Percentiles rank a stretch among this genome's conserved stretches.
Conservation (phyloP, 2,888 invertebrate species). For the Seira sanloemensis region DNA sequence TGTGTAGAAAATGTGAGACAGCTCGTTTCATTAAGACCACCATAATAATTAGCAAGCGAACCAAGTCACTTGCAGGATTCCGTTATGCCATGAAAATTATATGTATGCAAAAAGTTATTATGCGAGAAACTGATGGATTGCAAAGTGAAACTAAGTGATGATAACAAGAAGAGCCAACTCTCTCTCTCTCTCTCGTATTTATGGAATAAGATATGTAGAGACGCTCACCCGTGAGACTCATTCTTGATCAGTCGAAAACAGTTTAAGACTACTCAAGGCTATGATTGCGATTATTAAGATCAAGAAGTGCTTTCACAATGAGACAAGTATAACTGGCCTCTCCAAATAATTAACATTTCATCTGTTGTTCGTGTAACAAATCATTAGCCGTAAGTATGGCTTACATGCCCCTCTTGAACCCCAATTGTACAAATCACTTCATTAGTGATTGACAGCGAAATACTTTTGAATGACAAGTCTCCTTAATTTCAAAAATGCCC, state of each 20-base stretch:
- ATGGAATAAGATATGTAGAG: too few species aligned
- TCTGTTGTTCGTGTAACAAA: background rate
- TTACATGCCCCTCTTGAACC: background rate
- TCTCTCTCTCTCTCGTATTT: too few species aligned
- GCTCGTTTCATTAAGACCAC: background rate
- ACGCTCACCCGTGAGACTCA: too few species aligned
- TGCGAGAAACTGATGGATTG: background rate
- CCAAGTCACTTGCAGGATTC: background rate
- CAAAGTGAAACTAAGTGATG: background rate
- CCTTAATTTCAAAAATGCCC: background rate
- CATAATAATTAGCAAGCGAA: background rate
- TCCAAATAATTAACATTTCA: background rate
- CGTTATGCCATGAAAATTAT: background rate
- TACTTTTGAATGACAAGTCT: slow-evolving; percentile 17
- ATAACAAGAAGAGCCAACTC: background rate
- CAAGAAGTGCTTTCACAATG: background rate
- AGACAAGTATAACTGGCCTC: background rate
- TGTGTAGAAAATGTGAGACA: too few species aligned
- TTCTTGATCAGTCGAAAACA: too few species aligned
- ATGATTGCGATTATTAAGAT: too few species aligned
- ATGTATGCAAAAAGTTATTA: too few species aligned
- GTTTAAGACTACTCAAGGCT: too few species aligned
- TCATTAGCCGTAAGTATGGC: background rate
- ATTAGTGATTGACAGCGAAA: slow-evolving; percentile 57
- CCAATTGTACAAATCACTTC: slow-evolving; percentile 47